Conservation (phyloP, 2,797 vertebrate genomes). For the Liparis tanakae region DNA sequence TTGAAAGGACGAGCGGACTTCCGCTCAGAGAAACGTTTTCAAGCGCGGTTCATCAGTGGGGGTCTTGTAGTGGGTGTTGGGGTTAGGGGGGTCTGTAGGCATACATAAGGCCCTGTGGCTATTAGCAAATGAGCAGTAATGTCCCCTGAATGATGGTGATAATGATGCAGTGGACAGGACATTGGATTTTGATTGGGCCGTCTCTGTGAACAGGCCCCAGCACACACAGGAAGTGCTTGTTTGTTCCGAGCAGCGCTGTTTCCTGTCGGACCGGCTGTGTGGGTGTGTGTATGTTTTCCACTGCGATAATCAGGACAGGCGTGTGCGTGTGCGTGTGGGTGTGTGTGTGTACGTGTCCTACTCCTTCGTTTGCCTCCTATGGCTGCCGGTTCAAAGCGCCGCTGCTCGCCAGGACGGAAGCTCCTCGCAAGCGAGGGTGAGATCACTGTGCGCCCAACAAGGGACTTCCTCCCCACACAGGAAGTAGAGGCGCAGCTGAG, state of each 20-base stretch:
- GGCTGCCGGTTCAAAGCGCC: conserved; percentile 84
- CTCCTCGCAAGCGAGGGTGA: conserved; percentile 85
- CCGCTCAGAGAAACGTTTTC: conserved; percentile 59
- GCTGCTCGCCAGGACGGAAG: conserved; percentile 63
- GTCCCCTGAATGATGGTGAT: conserved; percentile 80
- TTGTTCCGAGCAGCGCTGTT: conserved; percentile 82
- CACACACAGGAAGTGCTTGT: conserved; percentile 87
- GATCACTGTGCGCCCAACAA: conserved; percentile 83
- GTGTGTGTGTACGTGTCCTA: conserved; percentile 14
- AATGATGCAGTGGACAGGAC: conserved; percentile 80
- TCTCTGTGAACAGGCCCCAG: conserved; percentile 76
- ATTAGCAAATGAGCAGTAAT: conserved; percentile 88
- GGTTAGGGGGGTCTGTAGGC: conserved; percentile 35
- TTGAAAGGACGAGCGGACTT: conserved; percentile 76
- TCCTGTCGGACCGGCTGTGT: conserved; percentile 76
- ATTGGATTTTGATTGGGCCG: conserved; percentile 81
- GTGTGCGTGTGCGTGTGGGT: conserved; percentile 33
- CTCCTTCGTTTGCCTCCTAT: conserved; percentile 79
- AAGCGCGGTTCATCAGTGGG: conserved; percentile 54
- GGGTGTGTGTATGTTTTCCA: conserved; percentile 78
- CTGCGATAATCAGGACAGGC: conserved; percentile 83
- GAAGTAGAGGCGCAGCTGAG: conserved; percentile 87
- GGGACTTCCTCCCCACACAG: conserved; percentile 89
- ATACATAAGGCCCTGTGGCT: conserved; percentile 88
- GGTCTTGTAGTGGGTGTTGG: conserved; percentile 31